Base-by-base conservation (phyloP, 2,888 invertebrate genomes). In the Nebria salina region DNA sequence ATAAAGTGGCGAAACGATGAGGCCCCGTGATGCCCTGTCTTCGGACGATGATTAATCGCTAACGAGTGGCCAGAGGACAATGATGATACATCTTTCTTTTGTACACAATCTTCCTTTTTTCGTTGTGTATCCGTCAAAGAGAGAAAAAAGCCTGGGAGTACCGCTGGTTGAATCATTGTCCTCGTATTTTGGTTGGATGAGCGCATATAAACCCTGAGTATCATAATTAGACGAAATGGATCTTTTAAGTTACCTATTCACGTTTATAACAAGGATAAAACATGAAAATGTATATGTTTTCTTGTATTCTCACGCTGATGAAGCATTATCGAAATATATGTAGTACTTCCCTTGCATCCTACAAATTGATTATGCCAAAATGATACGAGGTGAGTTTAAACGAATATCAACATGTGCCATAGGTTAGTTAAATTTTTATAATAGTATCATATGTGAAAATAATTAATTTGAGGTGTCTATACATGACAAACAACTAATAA, bases 51-150 rank as follows among this genome's bases (percentile, higher is more conserved):
- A 80, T 80, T 80, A 80, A 80, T 80, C 70, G 80, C 75, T 80
- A 80, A 80, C 80, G 80, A 80, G 75, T 80, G 80, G 80, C 75
- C 80, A 80, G 25, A 75, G 80, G 80, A 80, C 80, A 80, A 80
- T 80, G 80, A 80, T 80, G 80, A 80, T 80, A 80, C 80, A 75
- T 80, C 80, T 80, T 80, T 75, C 80, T 80, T 80, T 80, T 80
- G 75, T 80, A 72, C 70, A 80, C 41, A 75, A 75, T 75, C 66
- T 75, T 41, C 68, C 65, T 79, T 79, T 73, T 42, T 73, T 20
- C 25, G 7, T 8, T 13, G 54, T 54, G 54, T 13, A 54, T 13
- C 54, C 54, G 54, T 54, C 54, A 54, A 54, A 54, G 8, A 41
- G 73, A 34, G 74, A 77, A 77, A 77, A 77, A 77, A 65, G 72